Evolutionary conservation across 2,888 invertebrate genomes (phyloP).

Genomic region (Melinaea menophilus): DNA sequence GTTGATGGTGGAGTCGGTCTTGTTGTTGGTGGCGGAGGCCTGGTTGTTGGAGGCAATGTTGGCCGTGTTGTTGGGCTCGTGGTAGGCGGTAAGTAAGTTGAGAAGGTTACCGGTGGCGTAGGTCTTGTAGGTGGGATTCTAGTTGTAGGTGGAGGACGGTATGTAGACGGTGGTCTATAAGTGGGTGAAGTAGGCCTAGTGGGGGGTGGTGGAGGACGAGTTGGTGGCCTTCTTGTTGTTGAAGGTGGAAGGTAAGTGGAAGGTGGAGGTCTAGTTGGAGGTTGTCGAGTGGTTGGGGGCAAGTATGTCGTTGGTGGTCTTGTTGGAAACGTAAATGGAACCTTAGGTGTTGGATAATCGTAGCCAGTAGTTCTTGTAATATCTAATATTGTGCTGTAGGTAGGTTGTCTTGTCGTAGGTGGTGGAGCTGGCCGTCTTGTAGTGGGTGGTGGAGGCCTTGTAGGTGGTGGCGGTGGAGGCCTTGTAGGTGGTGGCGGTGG

Average conservation of each 20-base stretch:
- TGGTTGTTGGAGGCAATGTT: not conserved
- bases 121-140: not conserved
- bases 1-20: constrained; percentile 16
- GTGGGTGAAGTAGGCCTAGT: constrained; percentile 1
- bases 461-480: constrained; percentile 27
- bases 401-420: constrained; percentile 18
- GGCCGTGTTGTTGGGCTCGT: constrained; percentile 1
- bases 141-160: not conserved
- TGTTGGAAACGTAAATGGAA: constrained; percentile 31
- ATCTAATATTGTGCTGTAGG: constrained; percentile 25
- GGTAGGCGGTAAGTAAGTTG: constrained; percentile 2
- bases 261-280: constrained; percentile 21
- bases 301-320: constrained; percentile 20
- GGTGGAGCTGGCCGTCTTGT: constrained; percentile 22
- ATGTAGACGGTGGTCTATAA: not conserved
- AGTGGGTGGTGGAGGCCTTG: constrained; percentile 23
- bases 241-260: constrained; percentile 1
- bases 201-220: not conserved
- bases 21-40: not conserved
- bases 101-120: constrained; percentile 6
- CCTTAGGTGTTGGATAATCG: constrained; percentile 34
- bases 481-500: constrained; percentile 16
- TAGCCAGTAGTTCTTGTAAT: constrained; percentile 33
- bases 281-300: constrained; percentile 10
- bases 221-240: constrained; percentile 1